phyloP scores from a whole-genome alignment of 1,140 invertebrate species.

The Oreohelix idahoensis region DNA sequence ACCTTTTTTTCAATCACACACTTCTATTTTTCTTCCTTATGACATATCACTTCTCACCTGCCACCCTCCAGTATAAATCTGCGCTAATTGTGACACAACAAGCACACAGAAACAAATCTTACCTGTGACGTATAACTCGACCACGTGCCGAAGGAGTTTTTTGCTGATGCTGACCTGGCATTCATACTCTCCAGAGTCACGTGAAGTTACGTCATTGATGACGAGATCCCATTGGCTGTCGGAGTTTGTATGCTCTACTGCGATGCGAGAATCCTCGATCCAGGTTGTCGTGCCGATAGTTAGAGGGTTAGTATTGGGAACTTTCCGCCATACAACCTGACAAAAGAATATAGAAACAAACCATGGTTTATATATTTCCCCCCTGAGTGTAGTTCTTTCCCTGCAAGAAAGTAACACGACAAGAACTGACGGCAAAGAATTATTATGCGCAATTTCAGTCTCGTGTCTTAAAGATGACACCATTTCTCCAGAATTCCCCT shows the following conservation, averaged over 20 bases:
- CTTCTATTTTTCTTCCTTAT: too few species aligned
- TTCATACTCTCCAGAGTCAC: constrained; percentile 90
- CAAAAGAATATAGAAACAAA: background rate
- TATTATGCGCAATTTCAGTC: too few species aligned
- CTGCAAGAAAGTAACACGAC: too few species aligned
- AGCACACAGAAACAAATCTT: constrained; percentile 6
- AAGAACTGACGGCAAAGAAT: too few species aligned
- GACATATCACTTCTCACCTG: too few species aligned
- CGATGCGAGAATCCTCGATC: constrained; percentile 47
- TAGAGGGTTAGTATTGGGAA: constrained; percentile 45
- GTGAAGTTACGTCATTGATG: constrained; percentile 88
- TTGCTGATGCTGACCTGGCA: constrained; percentile 86
- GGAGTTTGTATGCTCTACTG: constrained; percentile 81
- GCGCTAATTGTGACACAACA: too few species aligned
- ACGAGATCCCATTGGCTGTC: constrained; percentile 92
- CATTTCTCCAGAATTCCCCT: too few species aligned
- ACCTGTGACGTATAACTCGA: constrained; percentile 45
- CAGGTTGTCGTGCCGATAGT: constrained; percentile 56
- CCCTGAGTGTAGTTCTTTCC: too few species aligned
- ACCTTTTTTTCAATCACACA: too few species aligned
- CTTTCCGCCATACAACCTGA: constrained; percentile 59
- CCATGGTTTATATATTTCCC: too few species aligned
- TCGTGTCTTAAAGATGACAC: too few species aligned
- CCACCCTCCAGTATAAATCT: too few species aligned
- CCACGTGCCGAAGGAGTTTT: constrained; percentile 38